Base-by-base conservation (phyloP, 2,797 vertebrate species). In the Enteromius trimaculatus region DNA sequence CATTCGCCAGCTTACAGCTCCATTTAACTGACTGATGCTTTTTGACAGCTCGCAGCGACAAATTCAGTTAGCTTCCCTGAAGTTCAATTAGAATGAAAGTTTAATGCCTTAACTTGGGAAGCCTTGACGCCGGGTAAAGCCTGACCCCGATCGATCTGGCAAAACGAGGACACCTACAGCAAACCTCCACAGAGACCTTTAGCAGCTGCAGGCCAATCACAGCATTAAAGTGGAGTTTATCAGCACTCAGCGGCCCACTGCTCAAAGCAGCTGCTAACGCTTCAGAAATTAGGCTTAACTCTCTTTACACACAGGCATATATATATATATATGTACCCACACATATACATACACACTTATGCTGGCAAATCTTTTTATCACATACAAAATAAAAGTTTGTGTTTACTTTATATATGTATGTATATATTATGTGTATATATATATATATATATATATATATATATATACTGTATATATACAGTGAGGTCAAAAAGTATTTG, bases 11-110 rank as follows among this genome's bases (percentile, higher is more conserved):
- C 91, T 91, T 90, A 86, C 87, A 85, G 93, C 90, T 87, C 90
- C 92, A 93, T 95, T 94, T 93, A 93, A 93, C 93, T 93, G 93
- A 94, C 92, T 93, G 93, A 95, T 94, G 92, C 91, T 89, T 92
- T 93, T 90, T 93, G 93, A 95, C 92, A 90, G 92, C 92, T 91
- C 60, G 62, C 90, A 90, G 91, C 86, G 87, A 92, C 92, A 86
- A 85, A 92, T 91, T 89, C 90, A 89, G 92, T 93, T 94, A 91
- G 91, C 92, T 93, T 92, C 87, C 88, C 89, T 90, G 91, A 92
- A 88, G 89, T 92, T 93, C 91, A 93, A 94, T 95, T 94, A 95
- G 90, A 88, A 87, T 88, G 79, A 79, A 83, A 90, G 89, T 92
- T 92, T 94, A 93, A 95, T 92, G 89, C 90, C 75, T 90, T 90